Conservation (phyloP, 2,113 vertebrate genomes). For the Pachypanchax playfairii region DNA sequence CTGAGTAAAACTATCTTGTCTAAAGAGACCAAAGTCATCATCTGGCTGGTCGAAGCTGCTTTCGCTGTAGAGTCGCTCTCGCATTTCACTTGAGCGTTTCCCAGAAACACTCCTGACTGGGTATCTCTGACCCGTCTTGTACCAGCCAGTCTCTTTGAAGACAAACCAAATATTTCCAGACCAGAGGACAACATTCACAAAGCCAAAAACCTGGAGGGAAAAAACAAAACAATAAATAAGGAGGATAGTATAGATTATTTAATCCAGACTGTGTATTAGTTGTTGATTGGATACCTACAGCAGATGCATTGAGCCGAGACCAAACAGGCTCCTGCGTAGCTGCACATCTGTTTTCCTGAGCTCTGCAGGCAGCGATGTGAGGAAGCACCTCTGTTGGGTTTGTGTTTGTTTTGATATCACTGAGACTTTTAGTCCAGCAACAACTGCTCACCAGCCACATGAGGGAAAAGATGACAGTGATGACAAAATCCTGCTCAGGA, state of each 20-base stretch:
- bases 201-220: slow-evolving; percentile 90
- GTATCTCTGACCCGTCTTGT: slow-evolving; percentile 89
- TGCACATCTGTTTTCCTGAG: slow-evolving; percentile 87
- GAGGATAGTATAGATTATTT: neutral
- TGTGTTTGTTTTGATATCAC: slow-evolving; percentile 89
- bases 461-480: slow-evolving; percentile 92
- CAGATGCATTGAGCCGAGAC: slow-evolving; percentile 93
- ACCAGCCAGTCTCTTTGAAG: slow-evolving; percentile 98
- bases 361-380: slow-evolving; percentile 92
- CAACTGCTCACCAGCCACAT: slow-evolving; percentile 95
- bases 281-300: slow-evolving; percentile 77
- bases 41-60: slow-evolving; percentile 82
- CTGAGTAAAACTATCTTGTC: slow-evolving; percentile 56
- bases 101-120: slow-evolving; percentile 84
- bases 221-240: slow-evolving; percentile 4
- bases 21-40: slow-evolving; percentile 48
- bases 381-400: slow-evolving; percentile 89
- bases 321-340: slow-evolving; percentile 87
- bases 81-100: slow-evolving; percentile 87
- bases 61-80: slow-evolving; percentile 83
- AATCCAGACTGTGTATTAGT: neutral
- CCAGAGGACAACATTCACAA: slow-evolving; percentile 95
- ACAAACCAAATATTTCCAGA: slow-evolving; percentile 99
- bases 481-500: slow-evolving; percentile 89
- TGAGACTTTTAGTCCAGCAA: slow-evolving; percentile 93